Percentiles rank a stretch among this genome's conserved stretches.
Conservation (phyloP, 2,797 vertebrate species). For the Rhinoraja longicauda region DNA sequence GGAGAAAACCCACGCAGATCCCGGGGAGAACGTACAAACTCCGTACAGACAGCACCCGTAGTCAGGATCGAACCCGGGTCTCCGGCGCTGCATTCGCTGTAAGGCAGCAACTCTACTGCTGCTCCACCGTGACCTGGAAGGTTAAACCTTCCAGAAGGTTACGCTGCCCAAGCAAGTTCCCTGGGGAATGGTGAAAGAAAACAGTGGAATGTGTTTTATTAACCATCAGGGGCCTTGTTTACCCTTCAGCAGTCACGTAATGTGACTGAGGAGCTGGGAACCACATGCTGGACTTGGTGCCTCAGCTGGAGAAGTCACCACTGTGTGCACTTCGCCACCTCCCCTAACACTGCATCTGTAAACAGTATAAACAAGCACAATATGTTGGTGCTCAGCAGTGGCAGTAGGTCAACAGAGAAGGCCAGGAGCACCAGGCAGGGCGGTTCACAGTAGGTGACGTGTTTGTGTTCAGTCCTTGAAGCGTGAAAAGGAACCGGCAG, state of each 20-base stretch:
- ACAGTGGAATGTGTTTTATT: background rate
- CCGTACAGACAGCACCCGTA: no score
- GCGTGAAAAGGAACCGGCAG: background rate
- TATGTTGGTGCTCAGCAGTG: background rate
- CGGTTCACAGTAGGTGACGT: background rate
- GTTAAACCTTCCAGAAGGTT: background rate
- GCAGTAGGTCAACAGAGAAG: background rate
- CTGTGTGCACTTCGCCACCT: background rate
- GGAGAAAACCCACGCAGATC: no score
- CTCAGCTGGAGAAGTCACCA: background rate
- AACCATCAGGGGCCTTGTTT: background rate
- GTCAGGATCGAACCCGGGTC: no score
- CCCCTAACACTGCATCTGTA: background rate
- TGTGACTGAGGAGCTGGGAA: conserved; percentile 13
- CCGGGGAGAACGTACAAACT: no score
- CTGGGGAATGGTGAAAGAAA: background rate
- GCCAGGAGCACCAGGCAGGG: background rate
- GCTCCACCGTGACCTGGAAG: no score
- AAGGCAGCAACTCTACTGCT: no score
- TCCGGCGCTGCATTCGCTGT: no score
- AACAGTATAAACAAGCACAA: background rate
- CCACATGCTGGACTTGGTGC: background rate
- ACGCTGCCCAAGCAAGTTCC: background rate
- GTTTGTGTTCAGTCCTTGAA: background rate
- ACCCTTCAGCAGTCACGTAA: background rate